Percentiles rank a stretch among this genome's conserved stretches.
Conservation (phyloP, 2,888 invertebrate species). For the Brachylomia viminalis region DNA sequence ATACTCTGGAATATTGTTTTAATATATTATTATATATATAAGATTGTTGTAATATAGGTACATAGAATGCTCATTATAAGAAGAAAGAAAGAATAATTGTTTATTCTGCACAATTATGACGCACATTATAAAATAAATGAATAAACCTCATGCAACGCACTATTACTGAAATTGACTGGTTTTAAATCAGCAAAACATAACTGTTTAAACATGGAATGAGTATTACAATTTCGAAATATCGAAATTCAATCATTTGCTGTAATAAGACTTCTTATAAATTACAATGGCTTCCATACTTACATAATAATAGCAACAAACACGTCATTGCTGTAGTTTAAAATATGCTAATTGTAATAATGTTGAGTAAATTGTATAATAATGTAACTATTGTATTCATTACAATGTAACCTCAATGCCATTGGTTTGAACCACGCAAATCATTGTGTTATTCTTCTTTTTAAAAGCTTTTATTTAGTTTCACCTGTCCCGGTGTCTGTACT, state of each 20-base stretch:
- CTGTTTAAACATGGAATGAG: conserved; percentile 9
- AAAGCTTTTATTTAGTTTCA: no score
- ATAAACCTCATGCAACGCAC: neutral
- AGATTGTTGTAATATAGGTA: no score
- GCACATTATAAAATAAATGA: no score
- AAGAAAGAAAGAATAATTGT: no score
- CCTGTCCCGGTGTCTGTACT: no score
- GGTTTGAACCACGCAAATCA: conserved; percentile 7
- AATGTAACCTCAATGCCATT: conserved; percentile 19
- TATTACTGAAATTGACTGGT: neutral
- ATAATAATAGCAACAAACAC: conserved; percentile 26
- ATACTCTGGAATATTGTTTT: no score
- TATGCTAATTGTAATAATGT: conserved; percentile 23
- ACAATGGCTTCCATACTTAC: conserved; percentile 4
- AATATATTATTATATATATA: no score
- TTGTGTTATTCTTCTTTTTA: no score
- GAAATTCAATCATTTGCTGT: conserved; percentile 17
- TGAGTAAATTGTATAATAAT: conserved; percentile 16
- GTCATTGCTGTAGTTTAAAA: conserved; percentile 13
- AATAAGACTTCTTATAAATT: conserved; percentile 16
- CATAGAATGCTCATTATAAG: no score
- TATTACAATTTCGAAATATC: conserved; percentile 5
- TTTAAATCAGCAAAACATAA: neutral
- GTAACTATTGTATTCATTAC: conserved; percentile 30
- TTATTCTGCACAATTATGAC: no score